Percentiles rank a stretch among this genome's conserved stretches.
phyloP scores from a whole-genome alignment of 2,797 vertebrate genomes.

The Pangasius mekongensis region DNA sequence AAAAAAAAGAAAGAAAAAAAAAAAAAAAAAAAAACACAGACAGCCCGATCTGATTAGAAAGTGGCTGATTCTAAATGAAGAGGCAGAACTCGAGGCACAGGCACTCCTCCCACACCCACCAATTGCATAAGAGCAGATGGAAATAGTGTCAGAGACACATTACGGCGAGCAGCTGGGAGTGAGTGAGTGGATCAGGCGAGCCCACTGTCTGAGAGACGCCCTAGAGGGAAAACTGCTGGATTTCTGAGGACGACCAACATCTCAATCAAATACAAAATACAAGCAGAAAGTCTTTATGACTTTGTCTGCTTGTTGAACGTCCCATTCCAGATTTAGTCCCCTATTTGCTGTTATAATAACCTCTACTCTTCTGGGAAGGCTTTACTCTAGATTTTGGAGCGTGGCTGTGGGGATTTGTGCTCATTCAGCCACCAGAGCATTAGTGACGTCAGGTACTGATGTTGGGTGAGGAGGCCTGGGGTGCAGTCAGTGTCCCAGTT shows the following conservation, averaged over 20 bases:
- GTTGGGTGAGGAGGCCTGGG: background rate
- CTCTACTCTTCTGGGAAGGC: background rate
- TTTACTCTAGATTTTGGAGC: background rate
- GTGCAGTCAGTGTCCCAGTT: background rate
- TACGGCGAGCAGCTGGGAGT: conserved; percentile 12
- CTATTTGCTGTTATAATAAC: background rate
- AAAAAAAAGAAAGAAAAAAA: background rate
- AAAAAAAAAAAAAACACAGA: background rate
- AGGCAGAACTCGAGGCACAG: conserved; percentile 31
- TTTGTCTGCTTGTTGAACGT: background rate
- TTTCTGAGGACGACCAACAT: background rate
- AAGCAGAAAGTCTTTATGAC: background rate
- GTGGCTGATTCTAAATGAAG: conserved; percentile 47
- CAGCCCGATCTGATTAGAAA: conserved; percentile 35
- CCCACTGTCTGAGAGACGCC: conserved; percentile 32
- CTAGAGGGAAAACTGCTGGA: background rate
- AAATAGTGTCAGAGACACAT: conserved; percentile 48
- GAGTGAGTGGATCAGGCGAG: conserved; percentile 30
- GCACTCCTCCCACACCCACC: conserved; percentile 49
- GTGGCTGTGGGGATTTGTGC: background rate
- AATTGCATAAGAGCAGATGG: conserved; percentile 55
- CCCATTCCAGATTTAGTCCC: background rate
- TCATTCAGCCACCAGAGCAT: background rate
- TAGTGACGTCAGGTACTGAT: background rate
- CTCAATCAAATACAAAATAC: background rate